Conservation (phyloP, 2,797 vertebrate species). For the Alectoris magna region DNA sequence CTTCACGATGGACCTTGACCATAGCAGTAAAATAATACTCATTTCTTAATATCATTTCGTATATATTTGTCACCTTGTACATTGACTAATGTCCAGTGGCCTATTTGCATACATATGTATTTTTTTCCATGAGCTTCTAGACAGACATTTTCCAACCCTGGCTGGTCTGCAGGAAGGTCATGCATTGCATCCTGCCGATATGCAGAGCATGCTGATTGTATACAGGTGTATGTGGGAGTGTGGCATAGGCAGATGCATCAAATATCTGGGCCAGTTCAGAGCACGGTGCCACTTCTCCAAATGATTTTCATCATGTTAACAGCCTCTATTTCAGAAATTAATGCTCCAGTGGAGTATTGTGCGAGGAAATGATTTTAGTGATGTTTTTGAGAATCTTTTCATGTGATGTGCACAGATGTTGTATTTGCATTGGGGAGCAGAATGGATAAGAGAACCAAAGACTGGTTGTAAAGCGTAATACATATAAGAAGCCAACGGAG, state of each 20-base stretch:
- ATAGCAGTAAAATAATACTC: background rate
- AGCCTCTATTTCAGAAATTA: background rate
- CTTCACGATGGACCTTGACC: background rate
- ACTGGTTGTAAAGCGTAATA: background rate
- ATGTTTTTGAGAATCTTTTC: background rate
- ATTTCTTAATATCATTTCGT: background rate
- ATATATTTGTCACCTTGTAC: background rate
- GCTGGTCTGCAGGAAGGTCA: fast-evolving
- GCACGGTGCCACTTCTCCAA: background rate
- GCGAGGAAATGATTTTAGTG: background rate
- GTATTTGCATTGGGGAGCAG: background rate
- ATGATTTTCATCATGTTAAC: background rate
- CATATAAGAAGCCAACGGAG: background rate
- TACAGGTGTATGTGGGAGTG: background rate
- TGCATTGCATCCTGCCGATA: fast-evolving
- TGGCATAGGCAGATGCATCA: background rate
- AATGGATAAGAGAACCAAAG: background rate
- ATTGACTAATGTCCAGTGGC: fast-evolving
- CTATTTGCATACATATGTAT: fast-evolving
- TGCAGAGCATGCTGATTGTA: background rate
- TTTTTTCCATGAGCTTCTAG: background rate
- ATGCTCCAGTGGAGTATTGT: background rate
- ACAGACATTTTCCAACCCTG: background rate
- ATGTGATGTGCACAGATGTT: too few relatives aligned
- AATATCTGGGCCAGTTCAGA: background rate